A percentile compares a stretch with the other conserved stretches of the same genome.
These are phyloP conservation scores for Coracopsis vasa DNA, from an alignment of 2,113 vertebrate genomes.

Conservation along the genomic window DNA sequence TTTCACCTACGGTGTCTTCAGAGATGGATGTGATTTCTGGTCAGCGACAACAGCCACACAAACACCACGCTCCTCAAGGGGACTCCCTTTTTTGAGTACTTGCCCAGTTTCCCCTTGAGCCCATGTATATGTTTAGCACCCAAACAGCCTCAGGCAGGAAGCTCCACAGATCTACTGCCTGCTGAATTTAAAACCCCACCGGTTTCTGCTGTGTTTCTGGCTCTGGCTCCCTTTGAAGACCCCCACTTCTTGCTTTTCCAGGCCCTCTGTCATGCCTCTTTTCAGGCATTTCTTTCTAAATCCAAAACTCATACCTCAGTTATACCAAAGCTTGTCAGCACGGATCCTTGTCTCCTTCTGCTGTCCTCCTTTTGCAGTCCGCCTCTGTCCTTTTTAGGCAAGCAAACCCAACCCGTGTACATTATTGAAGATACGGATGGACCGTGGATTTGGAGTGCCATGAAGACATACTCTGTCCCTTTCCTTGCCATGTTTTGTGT, in stretches of 20 bases:
- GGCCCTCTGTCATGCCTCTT: background rate
- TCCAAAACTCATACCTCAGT: background rate
- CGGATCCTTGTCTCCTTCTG: background rate
- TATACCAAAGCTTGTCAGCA: background rate
- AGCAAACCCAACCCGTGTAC: background rate
- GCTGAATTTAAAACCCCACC: fast-evolving
- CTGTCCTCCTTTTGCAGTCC: background rate
- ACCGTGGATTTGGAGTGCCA: background rate
- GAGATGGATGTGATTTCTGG: background rate
- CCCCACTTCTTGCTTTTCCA: background rate
- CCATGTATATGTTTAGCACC: background rate
- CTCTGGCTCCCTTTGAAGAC: background rate
- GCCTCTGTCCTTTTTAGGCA: background rate
- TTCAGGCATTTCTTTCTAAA: background rate
- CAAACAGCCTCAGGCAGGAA: background rate
- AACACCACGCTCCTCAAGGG: fast-evolving
- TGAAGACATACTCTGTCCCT: background rate
- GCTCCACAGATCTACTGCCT: background rate
- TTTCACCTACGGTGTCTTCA: background rate
- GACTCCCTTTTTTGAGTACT: background rate
- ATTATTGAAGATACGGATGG: fast-evolving
- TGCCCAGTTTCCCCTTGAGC: background rate
- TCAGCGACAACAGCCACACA: background rate
- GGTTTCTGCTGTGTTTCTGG: background rate
- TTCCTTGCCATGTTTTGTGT: background rate